These are phyloP conservation scores for Mormyrops attenuatus DNA, from an alignment of 2,797 vertebrate species.

Conservation along the genomic window DNA sequence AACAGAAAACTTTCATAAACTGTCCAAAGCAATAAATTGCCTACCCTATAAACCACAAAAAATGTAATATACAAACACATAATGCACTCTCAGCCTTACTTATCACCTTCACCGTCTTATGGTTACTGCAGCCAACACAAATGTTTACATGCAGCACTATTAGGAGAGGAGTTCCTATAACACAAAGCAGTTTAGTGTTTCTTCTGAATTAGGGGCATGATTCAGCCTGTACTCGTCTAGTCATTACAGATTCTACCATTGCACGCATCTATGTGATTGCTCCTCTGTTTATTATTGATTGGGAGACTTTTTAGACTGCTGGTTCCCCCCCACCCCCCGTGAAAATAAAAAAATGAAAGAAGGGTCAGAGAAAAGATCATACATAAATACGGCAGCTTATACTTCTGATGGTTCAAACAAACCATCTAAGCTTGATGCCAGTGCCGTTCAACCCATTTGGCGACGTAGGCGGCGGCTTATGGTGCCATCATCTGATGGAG, in stretches of 20 bases:
- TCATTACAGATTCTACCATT: neutral
- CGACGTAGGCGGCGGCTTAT: neutral
- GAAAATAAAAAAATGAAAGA: neutral
- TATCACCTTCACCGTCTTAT: neutral
- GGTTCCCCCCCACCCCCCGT: neutral
- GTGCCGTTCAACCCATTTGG: neutral
- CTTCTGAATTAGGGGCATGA: constrained; percentile 1
- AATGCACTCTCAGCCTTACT: neutral
- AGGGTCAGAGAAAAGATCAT: neutral
- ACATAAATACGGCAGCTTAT: neutral
- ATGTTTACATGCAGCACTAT: neutral
- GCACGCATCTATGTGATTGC: neutral
- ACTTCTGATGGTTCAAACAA: neutral
- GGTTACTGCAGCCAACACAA: neutral
- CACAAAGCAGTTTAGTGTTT: neutral
- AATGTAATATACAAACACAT: neutral
- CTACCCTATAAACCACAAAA: neutral
- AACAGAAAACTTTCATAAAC: neutral
- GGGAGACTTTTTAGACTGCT: neutral
- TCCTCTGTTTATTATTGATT: neutral
- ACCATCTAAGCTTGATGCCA: neutral
- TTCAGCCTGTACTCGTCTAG: neutral
- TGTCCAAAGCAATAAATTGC: neutral
- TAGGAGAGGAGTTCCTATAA: neutral
- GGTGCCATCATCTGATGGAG: neutral